phyloP scores from a whole-genome alignment of 2,113 vertebrate genomes.

The Stercorarius parasiticus region DNA sequence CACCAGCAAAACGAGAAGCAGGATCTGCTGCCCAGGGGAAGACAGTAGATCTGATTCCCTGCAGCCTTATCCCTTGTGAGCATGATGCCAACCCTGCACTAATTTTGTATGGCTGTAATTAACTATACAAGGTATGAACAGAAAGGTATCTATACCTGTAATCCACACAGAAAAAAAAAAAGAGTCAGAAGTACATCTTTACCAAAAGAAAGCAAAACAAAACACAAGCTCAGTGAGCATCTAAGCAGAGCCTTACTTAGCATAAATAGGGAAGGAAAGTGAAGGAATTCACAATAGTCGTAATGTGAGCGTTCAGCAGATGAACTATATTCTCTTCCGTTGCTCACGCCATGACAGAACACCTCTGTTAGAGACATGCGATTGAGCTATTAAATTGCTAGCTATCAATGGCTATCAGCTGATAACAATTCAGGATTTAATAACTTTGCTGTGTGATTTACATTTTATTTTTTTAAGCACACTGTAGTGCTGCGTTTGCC shows the following conservation, averaged over 20 bases:
- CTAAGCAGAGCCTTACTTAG: background rate
- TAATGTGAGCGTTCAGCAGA: background rate
- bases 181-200: background rate
- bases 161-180: background rate
- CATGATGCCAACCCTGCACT: background rate
- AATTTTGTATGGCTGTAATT: background rate
- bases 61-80: background rate
- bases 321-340: background rate
- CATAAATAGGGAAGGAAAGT: background rate
- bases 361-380: background rate
- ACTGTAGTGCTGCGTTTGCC: accelerated
- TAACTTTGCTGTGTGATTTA: background rate
- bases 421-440: background rate
- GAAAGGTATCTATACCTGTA: background rate
- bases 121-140: background rate
- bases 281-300: background rate
- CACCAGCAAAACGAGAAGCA: background rate
- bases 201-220: background rate
- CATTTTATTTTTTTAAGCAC: background rate
- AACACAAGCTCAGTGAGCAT: background rate
- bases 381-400: background rate
- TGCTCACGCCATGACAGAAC: background rate
- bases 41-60: background rate
- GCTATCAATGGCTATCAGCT: background rate
- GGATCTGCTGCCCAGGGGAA: background rate